Base-by-base conservation (phyloP, 2,113 vertebrate genomes). In the Cariama cristata region DNA sequence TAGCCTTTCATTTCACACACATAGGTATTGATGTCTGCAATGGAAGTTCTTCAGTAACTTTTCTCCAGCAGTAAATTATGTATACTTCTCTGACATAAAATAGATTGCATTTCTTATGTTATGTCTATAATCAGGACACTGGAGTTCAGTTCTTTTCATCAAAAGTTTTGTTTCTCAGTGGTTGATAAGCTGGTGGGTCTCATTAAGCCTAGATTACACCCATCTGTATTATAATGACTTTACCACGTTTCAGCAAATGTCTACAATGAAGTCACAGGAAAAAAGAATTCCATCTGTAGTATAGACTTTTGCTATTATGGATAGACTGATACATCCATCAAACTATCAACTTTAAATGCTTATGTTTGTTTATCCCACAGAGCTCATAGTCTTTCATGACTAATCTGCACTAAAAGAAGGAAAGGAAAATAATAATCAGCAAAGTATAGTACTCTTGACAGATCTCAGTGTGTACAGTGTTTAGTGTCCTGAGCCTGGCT, bases 1-100 rank as follows among this genome's bases (percentile, higher is more conserved):
- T 55, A 95, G 35, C 52, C 93, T 93, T 96, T 90, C 94, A 85
- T 94, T 94, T 55, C 35, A 56, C 52, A 75, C 74, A 88, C 44
- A 72, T 21, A 83, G 44, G 86, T 86, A 93, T 82, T 96, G 88
- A 92, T 95, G 63, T 71, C 53, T 84, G 40, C 47, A 80, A 9
- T 79, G 49, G 42, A 82, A 93, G 67, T 76, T 88, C 81, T 72
- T 89, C 47, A 33, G 38, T 62, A 74, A 56, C 49, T 52, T 91
- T n/a, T 83, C 35, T 93, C 27, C 30, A n/a, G 56, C 26, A 77
- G 38, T 52, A 94, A 93, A 90, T 80, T 79, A 79, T 32, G 8
- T 60, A 72, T 45, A 82, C 24, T 82, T 82, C 16, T 84, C 38
- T 95, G 79, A 71, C 21, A 49, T 26, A 56, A 2, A 58, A 42